Base-by-base conservation (phyloP, 2,888 invertebrate genomes). In the Drosophila vallismaia region DNA sequence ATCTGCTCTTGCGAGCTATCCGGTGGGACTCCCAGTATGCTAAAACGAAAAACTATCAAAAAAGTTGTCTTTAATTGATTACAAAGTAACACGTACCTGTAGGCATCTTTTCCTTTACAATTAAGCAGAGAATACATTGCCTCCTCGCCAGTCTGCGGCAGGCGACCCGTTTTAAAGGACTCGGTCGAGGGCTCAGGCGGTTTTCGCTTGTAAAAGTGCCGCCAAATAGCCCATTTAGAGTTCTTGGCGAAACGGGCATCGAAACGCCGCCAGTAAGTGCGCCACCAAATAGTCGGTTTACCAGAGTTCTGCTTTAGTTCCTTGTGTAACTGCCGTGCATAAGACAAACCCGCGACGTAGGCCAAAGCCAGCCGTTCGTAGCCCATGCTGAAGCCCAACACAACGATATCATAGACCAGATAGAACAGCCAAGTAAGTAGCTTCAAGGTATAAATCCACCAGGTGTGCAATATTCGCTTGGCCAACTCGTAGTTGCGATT, bases 51-150 rank as follows among this genome's bases (percentile, higher is more conserved):
- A 24, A 10, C 5, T 3, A 14, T 10, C 5, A 31, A 3, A 2
- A 24, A n/a, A 50, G 9, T 1, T 5, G 36, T 6, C 2, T 0
- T 14, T 8, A 0, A 29, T 8, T 36, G 1, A 4, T n/a, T 1
- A 10, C 0, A 0, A 2, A 1, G 5, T 14, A 14, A 1, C 6
- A 4, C 79, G 79, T 84, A 95, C 95, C 96, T 97, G 90, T 98
- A 98, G 4, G 98, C 98, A 92, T 99, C 98, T 92, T 98, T 97
- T 75, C 97, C 98, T 93, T 97, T 97, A 91, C 98, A 98, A 54
- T 97, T 96, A 12, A 98, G 92, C 76, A 98, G 93, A 86, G 98
- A 93, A 92, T 97, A 97, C 96, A 98, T 97, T 44, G 98, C 98
- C 92, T 98, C 98, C 82, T 98, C 98, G 6, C 98, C 97, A 3